Conservation (phyloP, 2,113 vertebrate species). For the Dipodomys merriami region DNA sequence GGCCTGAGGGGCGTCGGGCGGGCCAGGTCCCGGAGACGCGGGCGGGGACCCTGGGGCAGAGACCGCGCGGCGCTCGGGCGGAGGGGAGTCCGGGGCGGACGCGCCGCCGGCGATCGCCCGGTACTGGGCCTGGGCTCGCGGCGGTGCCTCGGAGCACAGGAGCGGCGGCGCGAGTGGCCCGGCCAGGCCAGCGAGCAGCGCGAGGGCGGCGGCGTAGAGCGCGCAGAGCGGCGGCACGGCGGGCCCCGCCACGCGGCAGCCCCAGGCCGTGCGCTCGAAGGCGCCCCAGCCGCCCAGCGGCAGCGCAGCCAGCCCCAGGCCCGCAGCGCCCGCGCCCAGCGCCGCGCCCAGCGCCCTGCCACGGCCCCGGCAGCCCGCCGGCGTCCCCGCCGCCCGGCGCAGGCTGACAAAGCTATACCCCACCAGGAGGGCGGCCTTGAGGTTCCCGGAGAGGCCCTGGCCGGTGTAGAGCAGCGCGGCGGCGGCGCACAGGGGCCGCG, state of each 20-base stretch:
- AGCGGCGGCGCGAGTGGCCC: slow-evolving; percentile 90
- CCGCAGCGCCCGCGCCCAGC: slow-evolving; percentile 88
- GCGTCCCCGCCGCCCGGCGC: slow-evolving; percentile 79
- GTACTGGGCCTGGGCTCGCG: slow-evolving; percentile 82
- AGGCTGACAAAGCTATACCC: slow-evolving; percentile 93
- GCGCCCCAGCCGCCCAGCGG: slow-evolving; percentile 95
- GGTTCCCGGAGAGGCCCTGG: slow-evolving; percentile 95
- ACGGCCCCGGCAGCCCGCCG: slow-evolving; percentile 77
- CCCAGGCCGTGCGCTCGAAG: slow-evolving; percentile 90
- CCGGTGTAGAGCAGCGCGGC: slow-evolving; percentile 94
- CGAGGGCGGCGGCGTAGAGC: slow-evolving; percentile 90
- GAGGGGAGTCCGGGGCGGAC: slow-evolving; percentile 83
- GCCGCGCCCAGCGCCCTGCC: slow-evolving; percentile 65
- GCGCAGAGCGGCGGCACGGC: slow-evolving; percentile 86
- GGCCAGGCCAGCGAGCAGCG: slow-evolving; percentile 88
- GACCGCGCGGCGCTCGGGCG: slow-evolving; percentile 80
- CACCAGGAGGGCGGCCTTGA: slow-evolving; percentile 94
- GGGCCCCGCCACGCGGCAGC: slow-evolving; percentile 86
- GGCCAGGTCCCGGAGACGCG: neutral
- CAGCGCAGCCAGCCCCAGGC: slow-evolving; percentile 90
- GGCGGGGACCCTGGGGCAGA: slow-evolving; percentile 83
- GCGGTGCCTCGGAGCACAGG: slow-evolving; percentile 92
- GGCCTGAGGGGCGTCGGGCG: slow-evolving; percentile 25
- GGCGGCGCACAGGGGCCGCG: slow-evolving; percentile 89
- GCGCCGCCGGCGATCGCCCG: slow-evolving; percentile 83